Percentiles rank a stretch among this genome's conserved stretches.
Evolutionary conservation across 35 echinoderm and acorn worm species (phyloP).

Genomic region (Amphiura filiformis): DNA sequence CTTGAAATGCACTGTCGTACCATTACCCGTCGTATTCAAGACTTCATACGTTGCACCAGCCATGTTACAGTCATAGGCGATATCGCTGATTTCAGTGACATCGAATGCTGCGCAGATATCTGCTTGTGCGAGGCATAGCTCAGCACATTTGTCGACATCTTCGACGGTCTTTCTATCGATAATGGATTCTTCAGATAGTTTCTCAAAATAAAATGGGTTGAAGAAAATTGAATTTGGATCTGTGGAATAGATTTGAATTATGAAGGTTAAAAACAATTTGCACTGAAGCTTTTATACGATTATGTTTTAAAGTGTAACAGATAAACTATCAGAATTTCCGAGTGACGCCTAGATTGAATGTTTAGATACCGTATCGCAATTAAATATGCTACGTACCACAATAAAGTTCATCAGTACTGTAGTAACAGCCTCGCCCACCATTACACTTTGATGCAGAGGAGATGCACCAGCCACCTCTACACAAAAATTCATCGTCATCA

Average conservation of each 20-base stretch:
- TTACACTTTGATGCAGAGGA: neutral
- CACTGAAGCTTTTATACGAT: neutral
- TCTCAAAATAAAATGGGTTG: neutral
- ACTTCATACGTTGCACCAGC: neutral
- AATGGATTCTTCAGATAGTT: neutral
- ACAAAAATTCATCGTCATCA: slow-evolving; percentile 26
- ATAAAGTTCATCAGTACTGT: slow-evolving; percentile 27
- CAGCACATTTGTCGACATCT: slow-evolving; percentile 3
- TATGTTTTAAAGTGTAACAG: neutral
- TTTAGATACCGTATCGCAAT: no score
- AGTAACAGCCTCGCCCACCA: slow-evolving; percentile 18
- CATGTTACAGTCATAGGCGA: neutral
- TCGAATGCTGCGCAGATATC: slow-evolving; percentile 22
- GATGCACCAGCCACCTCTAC: slow-evolving; percentile 34
- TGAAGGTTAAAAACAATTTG: neutral
- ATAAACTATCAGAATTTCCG: neutral
- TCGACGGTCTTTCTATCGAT: neutral
- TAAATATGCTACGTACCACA: slow-evolving; percentile 27
- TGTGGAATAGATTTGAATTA: neutral
- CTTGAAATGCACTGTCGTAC: slow-evolving; percentile 5
- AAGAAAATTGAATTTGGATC: neutral
- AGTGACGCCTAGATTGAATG: neutral
- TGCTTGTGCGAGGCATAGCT: neutral
- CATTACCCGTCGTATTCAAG: neutral
- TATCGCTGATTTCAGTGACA: neutral